A percentile compares a stretch with the other conserved stretches of the same genome.
These are phyloP conservation scores for Podarcis muralis DNA, from an alignment of 2,113 vertebrate genomes.

Conservation along the genomic window DNA sequence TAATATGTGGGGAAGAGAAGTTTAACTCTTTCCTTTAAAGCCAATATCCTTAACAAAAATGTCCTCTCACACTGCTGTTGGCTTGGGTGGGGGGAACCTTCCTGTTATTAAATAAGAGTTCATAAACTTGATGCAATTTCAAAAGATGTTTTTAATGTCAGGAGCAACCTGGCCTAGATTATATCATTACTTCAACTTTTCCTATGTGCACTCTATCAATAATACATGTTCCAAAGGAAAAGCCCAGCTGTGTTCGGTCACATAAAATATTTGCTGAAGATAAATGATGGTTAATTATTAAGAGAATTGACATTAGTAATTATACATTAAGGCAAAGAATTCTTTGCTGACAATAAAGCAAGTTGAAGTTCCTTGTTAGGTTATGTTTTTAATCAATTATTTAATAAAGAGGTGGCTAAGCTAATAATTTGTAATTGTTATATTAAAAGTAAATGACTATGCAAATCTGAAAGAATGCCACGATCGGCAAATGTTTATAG, in stretches of 20 bases:
- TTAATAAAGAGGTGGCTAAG: not conserved
- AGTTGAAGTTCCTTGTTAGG: not conserved
- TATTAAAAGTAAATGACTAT: not conserved
- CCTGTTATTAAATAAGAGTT: too few species aligned
- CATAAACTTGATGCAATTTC: too few species aligned
- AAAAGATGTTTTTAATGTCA: too few species aligned
- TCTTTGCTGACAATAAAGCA: not conserved
- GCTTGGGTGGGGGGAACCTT: too few species aligned
- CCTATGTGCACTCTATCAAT: not conserved
- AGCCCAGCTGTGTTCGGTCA: not conserved
- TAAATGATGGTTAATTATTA: constrained; percentile 7
- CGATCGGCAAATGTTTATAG: not conserved
- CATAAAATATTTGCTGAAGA: constrained; percentile 4
- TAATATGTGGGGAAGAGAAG: too few species aligned
- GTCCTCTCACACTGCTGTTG: too few species aligned
- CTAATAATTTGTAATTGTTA: not conserved
- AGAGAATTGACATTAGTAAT: not conserved
- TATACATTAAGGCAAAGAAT: not conserved
- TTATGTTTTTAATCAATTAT: constrained; percentile 11
- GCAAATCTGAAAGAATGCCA: not conserved
- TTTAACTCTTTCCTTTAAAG: too few species aligned
- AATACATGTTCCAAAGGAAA: not conserved
- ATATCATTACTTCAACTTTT: not conserved
- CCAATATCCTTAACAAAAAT: too few species aligned
- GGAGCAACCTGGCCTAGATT: too few species aligned